Evolutionary conservation across 2,888 invertebrate species (phyloP).

Genomic region (Petrolisthes cinctipes): DNA sequence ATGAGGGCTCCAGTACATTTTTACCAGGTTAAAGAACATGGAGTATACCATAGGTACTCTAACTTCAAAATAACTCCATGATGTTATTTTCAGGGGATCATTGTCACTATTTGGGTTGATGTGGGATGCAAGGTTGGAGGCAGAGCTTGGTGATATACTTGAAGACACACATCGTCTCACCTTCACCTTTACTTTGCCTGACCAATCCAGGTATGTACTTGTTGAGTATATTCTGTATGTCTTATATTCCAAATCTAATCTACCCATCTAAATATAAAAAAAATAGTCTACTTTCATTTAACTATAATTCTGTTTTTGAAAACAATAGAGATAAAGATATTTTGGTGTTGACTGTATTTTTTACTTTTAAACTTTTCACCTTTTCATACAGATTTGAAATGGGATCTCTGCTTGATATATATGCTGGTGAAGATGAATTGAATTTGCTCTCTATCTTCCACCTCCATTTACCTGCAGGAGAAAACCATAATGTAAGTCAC

Average conservation of each 20-base stretch:
- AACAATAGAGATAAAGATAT: not conserved
- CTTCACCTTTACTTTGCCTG: constrained; percentile 43
- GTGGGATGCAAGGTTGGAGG: constrained; percentile 44
- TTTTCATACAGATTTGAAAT: constrained; percentile 33
- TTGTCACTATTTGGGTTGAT: constrained; percentile 43
- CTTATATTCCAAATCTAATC: not conserved
- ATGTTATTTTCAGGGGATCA: constrained; percentile 25
- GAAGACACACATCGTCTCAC: constrained; percentile 46
- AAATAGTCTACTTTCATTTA: not conserved
- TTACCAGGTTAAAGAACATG: no score
- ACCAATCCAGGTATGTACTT: constrained; percentile 41
- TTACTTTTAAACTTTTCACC: no score
- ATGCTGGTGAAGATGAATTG: constrained; percentile 28
- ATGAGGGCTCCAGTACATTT: no score
- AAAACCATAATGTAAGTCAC: constrained; percentile 46
- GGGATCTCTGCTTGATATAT: constrained; percentile 39
- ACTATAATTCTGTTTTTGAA: not conserved
- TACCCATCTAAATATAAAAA: not conserved
- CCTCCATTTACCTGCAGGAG: constrained; percentile 25
- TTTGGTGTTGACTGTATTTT: no score
- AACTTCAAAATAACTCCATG: no score
- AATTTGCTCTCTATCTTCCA: constrained; percentile 29
- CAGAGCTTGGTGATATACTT: constrained; percentile 30
- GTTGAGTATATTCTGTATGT: not conserved
- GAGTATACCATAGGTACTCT: no score